Conservation (phyloP, 2,888 invertebrate species). For the Temnothorax rugatulus region DNA sequence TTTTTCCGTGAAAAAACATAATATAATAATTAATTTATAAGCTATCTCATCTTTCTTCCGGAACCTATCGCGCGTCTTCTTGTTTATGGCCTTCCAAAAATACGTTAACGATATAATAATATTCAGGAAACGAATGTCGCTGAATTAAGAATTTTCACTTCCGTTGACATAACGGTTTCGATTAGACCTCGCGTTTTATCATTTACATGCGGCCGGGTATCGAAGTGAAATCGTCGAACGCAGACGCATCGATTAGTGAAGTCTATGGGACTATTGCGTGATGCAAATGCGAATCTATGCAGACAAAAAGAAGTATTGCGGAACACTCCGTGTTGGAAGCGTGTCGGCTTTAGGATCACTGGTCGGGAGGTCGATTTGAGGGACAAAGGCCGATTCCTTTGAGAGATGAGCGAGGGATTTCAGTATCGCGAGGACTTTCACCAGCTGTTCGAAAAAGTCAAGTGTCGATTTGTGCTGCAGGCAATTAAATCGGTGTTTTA, state of each 20-base stretch:
- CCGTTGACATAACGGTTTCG: conserved; percentile 23
- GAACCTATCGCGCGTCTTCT: not conserved
- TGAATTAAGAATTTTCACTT: conserved; percentile 51
- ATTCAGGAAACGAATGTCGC: conserved; percentile 20
- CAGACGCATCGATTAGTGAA: conserved; percentile 35
- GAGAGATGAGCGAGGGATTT: not conserved
- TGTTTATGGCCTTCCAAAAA: not conserved
- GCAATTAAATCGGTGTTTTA: conserved; percentile 34
- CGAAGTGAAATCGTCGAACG: conserved; percentile 54
- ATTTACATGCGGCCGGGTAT: conserved; percentile 13
- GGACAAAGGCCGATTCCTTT: not conserved
- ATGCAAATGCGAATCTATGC: conserved; percentile 6
- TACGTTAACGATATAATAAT: not conserved
- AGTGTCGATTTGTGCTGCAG: conserved; percentile 11
- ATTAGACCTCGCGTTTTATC: conserved; percentile 26
- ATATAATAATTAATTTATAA: too few species aligned
- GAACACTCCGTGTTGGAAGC: conserved; percentile 12
- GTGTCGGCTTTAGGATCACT: not conserved
- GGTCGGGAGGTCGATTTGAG: not conserved
- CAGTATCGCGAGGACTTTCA: conserved; percentile 27
- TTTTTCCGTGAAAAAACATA: too few species aligned
- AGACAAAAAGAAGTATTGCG: conserved; percentile 8
- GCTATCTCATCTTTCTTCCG: not conserved
- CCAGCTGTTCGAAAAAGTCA: conserved; percentile 10
- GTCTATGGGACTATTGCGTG: not conserved